These are phyloP conservation scores for Drosophila teissieri DNA, from an alignment of 1,140 invertebrate genomes.

Conservation along the genomic window DNA sequence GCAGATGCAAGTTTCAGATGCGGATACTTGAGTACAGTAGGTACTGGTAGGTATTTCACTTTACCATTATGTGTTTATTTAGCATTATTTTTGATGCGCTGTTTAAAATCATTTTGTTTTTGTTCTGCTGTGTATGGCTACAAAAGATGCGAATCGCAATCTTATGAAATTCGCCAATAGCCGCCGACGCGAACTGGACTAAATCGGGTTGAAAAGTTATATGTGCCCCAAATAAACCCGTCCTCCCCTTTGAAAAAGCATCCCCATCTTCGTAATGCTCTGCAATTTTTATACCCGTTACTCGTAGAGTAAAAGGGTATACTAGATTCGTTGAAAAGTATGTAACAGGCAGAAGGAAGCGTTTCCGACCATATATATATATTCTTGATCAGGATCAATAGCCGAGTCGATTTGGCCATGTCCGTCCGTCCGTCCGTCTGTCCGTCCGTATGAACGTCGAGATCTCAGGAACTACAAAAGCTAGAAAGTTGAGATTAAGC, in stretches of 20 bases:
- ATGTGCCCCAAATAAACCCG: slow-evolving; percentile 16
- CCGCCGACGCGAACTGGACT: slow-evolving; percentile 31
- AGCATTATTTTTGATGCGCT: slow-evolving; percentile 6
- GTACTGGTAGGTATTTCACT: not conserved
- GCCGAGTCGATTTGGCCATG: no score
- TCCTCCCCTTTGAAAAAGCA: not conserved
- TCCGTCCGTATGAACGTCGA: no score
- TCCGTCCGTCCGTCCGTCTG: no score
- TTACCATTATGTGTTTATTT: not conserved
- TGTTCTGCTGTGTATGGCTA: slow-evolving; percentile 2
- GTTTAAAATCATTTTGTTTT: not conserved
- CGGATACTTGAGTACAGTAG: not conserved
- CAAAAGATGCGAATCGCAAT: slow-evolving; percentile 59
- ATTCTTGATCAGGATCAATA: no score
- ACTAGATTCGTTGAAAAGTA: no score
- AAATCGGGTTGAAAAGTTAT: slow-evolving; percentile 31
- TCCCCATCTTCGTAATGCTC: slow-evolving; percentile 10
- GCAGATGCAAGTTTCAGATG: slow-evolving; percentile 34
- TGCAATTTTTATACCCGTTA: no score
- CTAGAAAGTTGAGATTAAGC: no score
- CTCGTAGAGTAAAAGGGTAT: no score
- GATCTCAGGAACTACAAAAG: no score
- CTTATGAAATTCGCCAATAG: slow-evolving; percentile 56
- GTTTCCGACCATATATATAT: no score
- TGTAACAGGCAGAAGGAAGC: no score